phyloP scores from a whole-genome alignment of 2,888 invertebrate species.

The Orthosia incerta region DNA sequence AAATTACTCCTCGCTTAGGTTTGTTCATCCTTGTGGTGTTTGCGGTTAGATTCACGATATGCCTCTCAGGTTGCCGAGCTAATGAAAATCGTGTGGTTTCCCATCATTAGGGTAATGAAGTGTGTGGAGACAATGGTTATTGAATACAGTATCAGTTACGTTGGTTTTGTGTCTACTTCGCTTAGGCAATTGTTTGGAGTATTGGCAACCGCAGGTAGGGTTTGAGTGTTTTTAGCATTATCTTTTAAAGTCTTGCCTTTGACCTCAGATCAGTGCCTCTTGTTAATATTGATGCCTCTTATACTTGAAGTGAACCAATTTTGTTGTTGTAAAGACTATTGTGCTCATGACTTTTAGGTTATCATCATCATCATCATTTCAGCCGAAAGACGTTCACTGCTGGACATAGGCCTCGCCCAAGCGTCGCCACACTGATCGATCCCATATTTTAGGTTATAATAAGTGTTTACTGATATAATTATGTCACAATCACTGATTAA shows the following conservation, averaged over 20 bases:
- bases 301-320: no score
- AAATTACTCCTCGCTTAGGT: constrained; percentile 33
- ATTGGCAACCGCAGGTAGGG: neutral
- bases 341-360: no score
- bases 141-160: constrained; percentile 33
- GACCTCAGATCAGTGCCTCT: no score
- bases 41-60: constrained; percentile 34
- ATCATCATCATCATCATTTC: no score
- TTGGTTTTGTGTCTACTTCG: constrained; percentile 5
- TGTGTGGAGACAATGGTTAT: constrained; percentile 48
- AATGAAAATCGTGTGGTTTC: constrained; percentile 46
- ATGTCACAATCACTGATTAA: no score
- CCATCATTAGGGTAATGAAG: constrained; percentile 48
- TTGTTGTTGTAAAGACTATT: no score
- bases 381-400: no score
- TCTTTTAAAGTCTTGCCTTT: neutral
- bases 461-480: no score
- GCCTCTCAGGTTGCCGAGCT: constrained; percentile 29
- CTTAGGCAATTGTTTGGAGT: neutral
- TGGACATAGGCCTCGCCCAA: no score
- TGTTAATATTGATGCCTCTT: no score
- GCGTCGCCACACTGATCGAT: no score
- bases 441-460: no score
- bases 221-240: neutral
- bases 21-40: constrained; percentile 33